Evolutionary conservation across 2,113 vertebrate genomes (phyloP), one percentile per base, ranked within the genome.

Genomic region (Chlamydotis undulata): DNA sequence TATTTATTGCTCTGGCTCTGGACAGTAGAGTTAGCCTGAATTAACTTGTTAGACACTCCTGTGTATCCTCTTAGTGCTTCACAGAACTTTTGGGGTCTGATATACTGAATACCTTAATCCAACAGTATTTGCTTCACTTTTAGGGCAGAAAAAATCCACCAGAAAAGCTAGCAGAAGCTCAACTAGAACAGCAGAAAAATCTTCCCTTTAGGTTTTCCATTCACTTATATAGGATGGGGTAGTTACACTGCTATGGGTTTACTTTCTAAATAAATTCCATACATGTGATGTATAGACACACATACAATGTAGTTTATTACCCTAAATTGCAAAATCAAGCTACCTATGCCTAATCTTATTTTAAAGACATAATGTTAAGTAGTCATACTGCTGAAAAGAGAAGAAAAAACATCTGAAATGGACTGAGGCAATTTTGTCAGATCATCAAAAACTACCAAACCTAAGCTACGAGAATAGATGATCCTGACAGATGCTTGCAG

Each of bases 401-500:
- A 78, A 26, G 31, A 8, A 21, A 4, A 87, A 91, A 47, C 9
- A 24, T 57, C 89, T 92, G 88, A 77, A 88, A 74, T 59, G 80
- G 70, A 69, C 81, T 70, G 83, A 52, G 78, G 69, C 80, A 68
- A 57, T 94, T 96, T 85, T 87, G 87, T 87, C 86, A 84, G 94
- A 89, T 89, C 89, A 93, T 64, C 89, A 89, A 59, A 83, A 96
- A 69, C 70, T 73, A 79, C 74, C 83, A 83, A 90, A 89, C 73
- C 90, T 68, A 68, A 85, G 14, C 7, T 87, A 89, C 41, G 1
- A 91, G 94, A 96, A 93, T 91, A 95, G 91, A 82, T 96, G 96
- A 90, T 95, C 95, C 89, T 83, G 96, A 91, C 95, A 94, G 89
- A 94, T 94, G 94, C 94, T 91, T 95, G 86, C 23, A 3, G 86